These are phyloP conservation scores for Esox niger DNA, from an alignment of 2,113 vertebrate species.

Conservation along the genomic window DNA sequence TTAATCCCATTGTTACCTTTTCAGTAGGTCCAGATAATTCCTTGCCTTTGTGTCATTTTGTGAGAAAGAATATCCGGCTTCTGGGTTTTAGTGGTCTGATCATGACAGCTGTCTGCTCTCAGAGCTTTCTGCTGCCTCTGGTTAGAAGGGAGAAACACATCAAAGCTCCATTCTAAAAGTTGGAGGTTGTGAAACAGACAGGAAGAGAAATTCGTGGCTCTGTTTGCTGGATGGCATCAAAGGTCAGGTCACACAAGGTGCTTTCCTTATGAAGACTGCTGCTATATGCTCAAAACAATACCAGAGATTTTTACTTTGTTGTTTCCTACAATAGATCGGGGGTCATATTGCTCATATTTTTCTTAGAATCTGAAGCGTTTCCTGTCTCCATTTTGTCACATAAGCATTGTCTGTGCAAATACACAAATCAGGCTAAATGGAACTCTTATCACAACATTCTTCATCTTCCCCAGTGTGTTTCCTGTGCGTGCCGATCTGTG, in stretches of 20 bases:
- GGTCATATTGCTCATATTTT: not conserved
- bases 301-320: conserved; percentile 6
- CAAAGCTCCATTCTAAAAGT: conserved; percentile 39
- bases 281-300: conserved; percentile 17
- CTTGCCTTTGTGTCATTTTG: conserved; percentile 42
- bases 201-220: conserved; percentile 33
- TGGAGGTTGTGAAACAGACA: conserved; percentile 5
- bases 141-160: conserved; percentile 53
- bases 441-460: conserved; percentile 23
- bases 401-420: conserved; percentile 9
- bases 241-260: not conserved
- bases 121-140: conserved; percentile 25
- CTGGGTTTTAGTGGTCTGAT: conserved; percentile 57
- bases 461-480: conserved; percentile 34
- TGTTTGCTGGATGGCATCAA: conserved; percentile 20
- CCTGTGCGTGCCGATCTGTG: not conserved
- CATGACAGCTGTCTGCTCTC: conserved; percentile 34
- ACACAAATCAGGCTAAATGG: conserved; percentile 28
- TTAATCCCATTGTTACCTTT: conserved; percentile 2
- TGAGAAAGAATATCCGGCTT: conserved; percentile 61
- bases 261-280: conserved; percentile 7
- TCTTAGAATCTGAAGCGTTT: not conserved
- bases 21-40: conserved; percentile 44
- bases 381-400: conserved; percentile 15
- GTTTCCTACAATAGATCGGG: not conserved